phyloP scores from a whole-genome alignment of 1,140 invertebrate genomes.

The Drosophila malerkotliana region DNA sequence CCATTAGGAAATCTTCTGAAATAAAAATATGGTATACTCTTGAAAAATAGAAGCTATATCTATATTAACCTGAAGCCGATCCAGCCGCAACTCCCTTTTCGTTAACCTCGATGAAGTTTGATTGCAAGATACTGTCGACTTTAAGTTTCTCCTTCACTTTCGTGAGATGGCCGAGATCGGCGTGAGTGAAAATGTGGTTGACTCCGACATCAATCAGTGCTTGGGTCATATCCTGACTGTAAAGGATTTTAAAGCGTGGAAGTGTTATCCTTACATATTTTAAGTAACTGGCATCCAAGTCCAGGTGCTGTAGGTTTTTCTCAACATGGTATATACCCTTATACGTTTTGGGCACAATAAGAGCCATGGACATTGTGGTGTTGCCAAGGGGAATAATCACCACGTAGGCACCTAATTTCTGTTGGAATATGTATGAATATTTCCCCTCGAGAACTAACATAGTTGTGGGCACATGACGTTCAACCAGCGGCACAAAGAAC shows the following conservation, averaged over 20 bases:
- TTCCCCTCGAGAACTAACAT: slow-evolving; percentile 1
- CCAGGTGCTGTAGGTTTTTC: background rate
- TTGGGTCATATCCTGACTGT: slow-evolving; percentile 14
- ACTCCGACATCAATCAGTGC: slow-evolving; percentile 11
- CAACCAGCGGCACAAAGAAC: slow-evolving; percentile 2
- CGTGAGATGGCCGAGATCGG: background rate
- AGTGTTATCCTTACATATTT: background rate
- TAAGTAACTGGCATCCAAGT: background rate
- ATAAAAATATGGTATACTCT: background rate
- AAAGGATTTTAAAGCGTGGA: slow-evolving; percentile 4
- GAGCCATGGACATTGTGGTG: background rate
- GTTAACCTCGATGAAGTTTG: background rate
- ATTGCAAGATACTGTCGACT: slow-evolving; percentile 1
- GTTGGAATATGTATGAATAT: background rate
- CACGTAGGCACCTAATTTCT: background rate
- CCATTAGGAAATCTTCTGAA: background rate
- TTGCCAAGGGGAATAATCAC: background rate
- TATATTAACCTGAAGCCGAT: slow-evolving; percentile 1
- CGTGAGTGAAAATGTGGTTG: background rate
- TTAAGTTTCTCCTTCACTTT: background rate
- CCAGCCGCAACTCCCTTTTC: background rate
- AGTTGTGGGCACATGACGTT: background rate
- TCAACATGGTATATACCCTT: background rate
- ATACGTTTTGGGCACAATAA: slow-evolving; percentile 2
- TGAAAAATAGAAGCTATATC: background rate